phyloP scores from a whole-genome alignment of 53 echinoderm and acorn worm species.

The Paelopatides confundens region DNA sequence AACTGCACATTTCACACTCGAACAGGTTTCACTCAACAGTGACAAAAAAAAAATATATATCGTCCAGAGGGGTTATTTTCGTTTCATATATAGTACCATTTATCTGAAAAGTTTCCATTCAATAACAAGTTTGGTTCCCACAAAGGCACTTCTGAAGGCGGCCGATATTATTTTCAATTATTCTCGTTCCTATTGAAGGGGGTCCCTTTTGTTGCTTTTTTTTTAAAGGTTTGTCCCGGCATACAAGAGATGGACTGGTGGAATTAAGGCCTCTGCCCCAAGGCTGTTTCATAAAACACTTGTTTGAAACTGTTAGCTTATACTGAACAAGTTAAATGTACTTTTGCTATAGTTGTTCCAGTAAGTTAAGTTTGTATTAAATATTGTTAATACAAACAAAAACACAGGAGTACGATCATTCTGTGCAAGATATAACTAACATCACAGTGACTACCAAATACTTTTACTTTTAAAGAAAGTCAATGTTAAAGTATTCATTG shows the following conservation, averaged over 20 bases:
- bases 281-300: slow-evolving; percentile 25
- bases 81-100: background rate
- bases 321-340: slow-evolving; percentile 27
- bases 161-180: background rate
- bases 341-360: slow-evolving; percentile 17
- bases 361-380: slow-evolving; percentile 27
- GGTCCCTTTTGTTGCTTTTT: background rate
- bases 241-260: background rate
- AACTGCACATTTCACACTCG: slow-evolving; percentile 31
- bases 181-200: background rate
- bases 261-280: background rate
- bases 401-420: background rate
- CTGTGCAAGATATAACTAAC: background rate
- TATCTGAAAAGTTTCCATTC: background rate
- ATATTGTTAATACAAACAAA: background rate
- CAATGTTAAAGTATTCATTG: background rate
- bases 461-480: background rate
- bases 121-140: slow-evolving; percentile 1
- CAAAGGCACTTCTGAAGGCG: slow-evolving; percentile 28
- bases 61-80: background rate
- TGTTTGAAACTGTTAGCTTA: background rate
- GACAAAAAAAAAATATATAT: slow-evolving; percentile 33
- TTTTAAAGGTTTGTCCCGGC: background rate
- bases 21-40: background rate
- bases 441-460: background rate